phyloP scores from a whole-genome alignment of 2,888 invertebrate species.

The Atrina japonica region DNA sequence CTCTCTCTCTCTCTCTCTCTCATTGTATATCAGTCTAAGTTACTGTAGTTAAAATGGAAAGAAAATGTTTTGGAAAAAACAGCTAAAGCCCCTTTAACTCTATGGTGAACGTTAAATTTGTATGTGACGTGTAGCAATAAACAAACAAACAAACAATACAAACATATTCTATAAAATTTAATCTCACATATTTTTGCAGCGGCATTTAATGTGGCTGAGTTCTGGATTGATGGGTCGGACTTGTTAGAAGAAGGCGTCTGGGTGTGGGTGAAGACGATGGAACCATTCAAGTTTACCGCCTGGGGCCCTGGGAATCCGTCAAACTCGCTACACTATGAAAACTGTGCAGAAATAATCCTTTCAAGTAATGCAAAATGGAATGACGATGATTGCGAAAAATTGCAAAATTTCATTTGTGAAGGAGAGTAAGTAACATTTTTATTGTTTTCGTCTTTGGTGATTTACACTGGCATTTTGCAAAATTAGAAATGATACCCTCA shows the following conservation, averaged over 20 bases:
- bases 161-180: too few relatives aligned
- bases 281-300: background rate
- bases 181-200: background rate
- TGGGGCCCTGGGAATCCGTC: conserved; percentile 7
- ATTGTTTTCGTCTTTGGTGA: too few relatives aligned
- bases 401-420: conserved; percentile 6
- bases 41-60: too few relatives aligned
- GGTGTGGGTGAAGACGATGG: background rate
- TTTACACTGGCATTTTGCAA: too few relatives aligned
- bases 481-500: too few relatives aligned
- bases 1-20: too few relatives aligned
- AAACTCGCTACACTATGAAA: background rate
- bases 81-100: too few relatives aligned
- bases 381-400: conserved; percentile 3
- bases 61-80: too few relatives aligned
- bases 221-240: conserved; percentile 15
- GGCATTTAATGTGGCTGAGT: conserved; percentile 2
- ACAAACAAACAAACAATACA: too few relatives aligned
- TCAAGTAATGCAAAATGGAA: background rate
- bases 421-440: conserved; percentile 10
- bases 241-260: conserved; percentile 6
- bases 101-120: too few relatives aligned
- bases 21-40: too few relatives aligned
- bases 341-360: background rate
- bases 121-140: too few relatives aligned